These are phyloP conservation scores for Astyanax mexicanus DNA, from an alignment of 2,797 vertebrate species.

Conservation along the genomic window DNA sequence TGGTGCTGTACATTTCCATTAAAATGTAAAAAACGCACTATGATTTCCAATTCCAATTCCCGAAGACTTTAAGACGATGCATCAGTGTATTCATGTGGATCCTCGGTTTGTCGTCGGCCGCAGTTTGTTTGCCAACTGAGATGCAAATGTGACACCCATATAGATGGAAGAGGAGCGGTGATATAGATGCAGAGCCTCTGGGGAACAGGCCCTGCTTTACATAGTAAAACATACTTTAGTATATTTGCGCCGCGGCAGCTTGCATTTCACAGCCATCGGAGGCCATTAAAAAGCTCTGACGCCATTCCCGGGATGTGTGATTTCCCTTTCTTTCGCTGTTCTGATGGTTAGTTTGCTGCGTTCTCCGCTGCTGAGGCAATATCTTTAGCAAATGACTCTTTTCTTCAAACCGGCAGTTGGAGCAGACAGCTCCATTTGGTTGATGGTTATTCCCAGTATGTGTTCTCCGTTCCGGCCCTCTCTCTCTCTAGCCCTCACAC, in stretches of 20 bases:
- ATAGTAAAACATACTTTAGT: conserved; percentile 30
- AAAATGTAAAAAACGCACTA: too few relatives aligned
- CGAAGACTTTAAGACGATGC: neutral
- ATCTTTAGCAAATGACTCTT: conserved; percentile 60
- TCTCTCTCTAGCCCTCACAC: neutral
- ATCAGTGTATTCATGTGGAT: neutral
- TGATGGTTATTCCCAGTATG: conserved; percentile 55
- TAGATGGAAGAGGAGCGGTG: conserved; percentile 39
- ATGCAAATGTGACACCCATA: conserved; percentile 37
- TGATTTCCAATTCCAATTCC: too few relatives aligned
- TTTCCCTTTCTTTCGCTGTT: conserved; percentile 51
- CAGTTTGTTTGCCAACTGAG: neutral
- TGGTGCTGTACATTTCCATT: too few relatives aligned
- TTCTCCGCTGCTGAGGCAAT: conserved; percentile 58
- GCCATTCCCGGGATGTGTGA: conserved; percentile 40
- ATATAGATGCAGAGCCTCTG: conserved; percentile 46
- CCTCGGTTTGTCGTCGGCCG: neutral
- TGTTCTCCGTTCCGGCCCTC: conserved; percentile 34
- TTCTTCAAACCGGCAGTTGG: conserved; percentile 58
- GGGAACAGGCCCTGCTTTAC: conserved; percentile 42
- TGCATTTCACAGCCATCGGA: conserved; percentile 49
- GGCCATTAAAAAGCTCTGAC: conserved; percentile 52
- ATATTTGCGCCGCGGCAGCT: conserved; percentile 49
- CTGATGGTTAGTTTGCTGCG: conserved; percentile 48
- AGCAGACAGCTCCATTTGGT: conserved; percentile 59